Evolutionary conservation across 2,113 vertebrate genomes (phyloP), one percentile per base, ranked within the genome.

Genomic region (Rana temporaria): DNA sequence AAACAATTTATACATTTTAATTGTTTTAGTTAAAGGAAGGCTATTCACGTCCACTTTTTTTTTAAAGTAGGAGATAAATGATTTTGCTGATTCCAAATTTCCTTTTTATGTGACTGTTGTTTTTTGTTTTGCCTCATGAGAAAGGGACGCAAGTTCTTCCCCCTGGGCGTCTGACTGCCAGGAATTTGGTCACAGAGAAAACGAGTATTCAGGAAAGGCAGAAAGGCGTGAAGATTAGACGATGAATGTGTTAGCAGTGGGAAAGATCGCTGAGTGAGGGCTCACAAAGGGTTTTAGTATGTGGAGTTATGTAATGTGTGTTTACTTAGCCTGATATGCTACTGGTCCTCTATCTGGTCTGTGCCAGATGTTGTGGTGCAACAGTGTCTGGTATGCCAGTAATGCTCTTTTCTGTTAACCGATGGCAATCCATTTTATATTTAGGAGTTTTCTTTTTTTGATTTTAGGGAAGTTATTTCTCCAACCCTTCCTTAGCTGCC

Each of bases 161-260:
- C 15, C 12, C 24, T 12, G 20, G 22, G 48, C 2, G 16, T 0
- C 60, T 26, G 52, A 16, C 24, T 57, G 30, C 19, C 71, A 74
- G 71, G 55, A 73, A 73, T 57, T 53, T n/a, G 53, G 17, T 34
- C 3, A 16, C 6, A 56, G 12, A 34, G 30, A 59, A 30, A 74
- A 18, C 32, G 6, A 34, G 55, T 38, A 74, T 74, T 74, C 71
- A 74, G 55, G 71, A 34, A 20, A 59, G n/a, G 55, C 55, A 59
- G 30, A 74, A 34, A 74, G 19, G 71, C 71, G 55, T 74, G 55
- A 74, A 74, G 52, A 57, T 14, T 20, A 38, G 34, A 34, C n/a
- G 19, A 1, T 22, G 5, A 59, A 59, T 34, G 11, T 59, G 19
- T 59, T 19, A 59, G 55, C 3, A 57, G 52, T 8, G 26, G 53